Percentiles rank a stretch among this genome's conserved stretches.
Evolutionary conservation across 2,888 invertebrate genomes (phyloP).

Genomic region (Rhingia campestris): DNA sequence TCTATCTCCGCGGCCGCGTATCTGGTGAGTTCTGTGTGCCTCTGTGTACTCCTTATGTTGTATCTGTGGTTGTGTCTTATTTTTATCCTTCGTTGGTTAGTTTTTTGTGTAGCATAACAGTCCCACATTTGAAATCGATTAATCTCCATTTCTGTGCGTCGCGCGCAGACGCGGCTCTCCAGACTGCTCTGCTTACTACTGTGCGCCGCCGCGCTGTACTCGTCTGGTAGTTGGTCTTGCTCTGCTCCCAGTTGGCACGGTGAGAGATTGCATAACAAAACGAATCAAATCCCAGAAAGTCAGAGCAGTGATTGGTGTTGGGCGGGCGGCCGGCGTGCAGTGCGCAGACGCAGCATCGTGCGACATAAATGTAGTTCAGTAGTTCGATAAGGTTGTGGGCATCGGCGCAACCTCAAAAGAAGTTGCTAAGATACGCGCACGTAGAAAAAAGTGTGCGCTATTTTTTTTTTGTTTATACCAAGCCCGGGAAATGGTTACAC

Average conservation of each 20-base stretch:
- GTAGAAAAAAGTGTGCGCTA: conserved; percentile 4
- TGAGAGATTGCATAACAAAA: conserved; percentile 67
- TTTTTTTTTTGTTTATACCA: conserved; percentile 21
- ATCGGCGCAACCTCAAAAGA: conserved; percentile 72
- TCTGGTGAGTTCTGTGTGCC: conserved; percentile 47
- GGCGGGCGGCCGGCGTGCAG: neutral
- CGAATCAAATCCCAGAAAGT: conserved; percentile 70
- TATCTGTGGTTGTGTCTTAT: conserved; percentile 3
- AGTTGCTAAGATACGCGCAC: conserved; percentile 34
- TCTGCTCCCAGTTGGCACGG: conserved; percentile 42
- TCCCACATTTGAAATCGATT: conserved; percentile 72
- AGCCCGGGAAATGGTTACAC: conserved; percentile 39
- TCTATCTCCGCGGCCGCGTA: conserved; percentile 51
- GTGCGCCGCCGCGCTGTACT: conserved; percentile 19
- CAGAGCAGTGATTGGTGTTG: conserved; percentile 12
- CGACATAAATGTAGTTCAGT: conserved; percentile 74
- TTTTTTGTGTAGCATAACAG: conserved; percentile 53
- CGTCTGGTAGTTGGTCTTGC: neutral
- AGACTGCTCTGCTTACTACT: conserved; percentile 31
- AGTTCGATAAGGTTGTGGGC: conserved; percentile 73
- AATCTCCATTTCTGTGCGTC: conserved; percentile 67
- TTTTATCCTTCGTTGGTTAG: conserved; percentile 6
- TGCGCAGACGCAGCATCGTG: conserved; percentile 50
- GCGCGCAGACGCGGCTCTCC: conserved; percentile 37
- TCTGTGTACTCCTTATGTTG: neutral